Conservation (phyloP, 2,888 invertebrate species). For the Drosophila mulleri region DNA sequence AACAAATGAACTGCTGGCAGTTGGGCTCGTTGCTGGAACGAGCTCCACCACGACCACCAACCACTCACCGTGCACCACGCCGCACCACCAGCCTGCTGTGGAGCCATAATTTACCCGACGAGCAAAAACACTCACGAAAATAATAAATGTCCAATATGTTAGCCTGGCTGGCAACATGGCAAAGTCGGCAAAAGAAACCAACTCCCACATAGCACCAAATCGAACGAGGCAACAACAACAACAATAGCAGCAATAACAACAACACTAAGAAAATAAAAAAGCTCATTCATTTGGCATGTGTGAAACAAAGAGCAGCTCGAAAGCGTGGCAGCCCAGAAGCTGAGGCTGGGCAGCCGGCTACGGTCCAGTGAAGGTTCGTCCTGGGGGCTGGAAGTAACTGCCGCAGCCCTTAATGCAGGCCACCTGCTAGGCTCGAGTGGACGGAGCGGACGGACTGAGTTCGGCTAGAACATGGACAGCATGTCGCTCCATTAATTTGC, state of each 20-base stretch:
- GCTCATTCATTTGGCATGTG: constrained; percentile 75
- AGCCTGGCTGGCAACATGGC: constrained; percentile 68
- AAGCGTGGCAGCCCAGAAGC: constrained; percentile 14
- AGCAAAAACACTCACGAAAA: constrained; percentile 80
- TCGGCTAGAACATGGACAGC: constrained; percentile 64
- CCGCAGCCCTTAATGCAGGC: constrained; percentile 45
- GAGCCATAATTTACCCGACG: constrained; percentile 74
- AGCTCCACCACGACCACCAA: not conserved
- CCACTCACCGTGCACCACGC: not conserved
- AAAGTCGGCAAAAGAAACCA: constrained; percentile 62
- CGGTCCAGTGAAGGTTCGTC: constrained; percentile 44
- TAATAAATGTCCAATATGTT: constrained; percentile 82
- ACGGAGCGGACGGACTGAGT: constrained; percentile 23
- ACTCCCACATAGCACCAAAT: constrained; percentile 53
- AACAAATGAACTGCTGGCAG: constrained; percentile 54
- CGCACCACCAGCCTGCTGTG: constrained; percentile 17
- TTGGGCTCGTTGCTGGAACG: constrained; percentile 11
- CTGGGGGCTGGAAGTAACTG: constrained; percentile 43
- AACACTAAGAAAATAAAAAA: constrained; percentile 55
- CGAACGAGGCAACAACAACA: constrained; percentile 53
- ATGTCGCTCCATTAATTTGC: constrained; percentile 82
- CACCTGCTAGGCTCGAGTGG: constrained; percentile 75
- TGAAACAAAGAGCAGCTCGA: constrained; percentile 66
- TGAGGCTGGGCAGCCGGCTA: constrained; percentile 3
- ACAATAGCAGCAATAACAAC: constrained; percentile 36